Conservation (phyloP, 1,140 invertebrate species). For the Panagrolaimus sp. region DNA sequence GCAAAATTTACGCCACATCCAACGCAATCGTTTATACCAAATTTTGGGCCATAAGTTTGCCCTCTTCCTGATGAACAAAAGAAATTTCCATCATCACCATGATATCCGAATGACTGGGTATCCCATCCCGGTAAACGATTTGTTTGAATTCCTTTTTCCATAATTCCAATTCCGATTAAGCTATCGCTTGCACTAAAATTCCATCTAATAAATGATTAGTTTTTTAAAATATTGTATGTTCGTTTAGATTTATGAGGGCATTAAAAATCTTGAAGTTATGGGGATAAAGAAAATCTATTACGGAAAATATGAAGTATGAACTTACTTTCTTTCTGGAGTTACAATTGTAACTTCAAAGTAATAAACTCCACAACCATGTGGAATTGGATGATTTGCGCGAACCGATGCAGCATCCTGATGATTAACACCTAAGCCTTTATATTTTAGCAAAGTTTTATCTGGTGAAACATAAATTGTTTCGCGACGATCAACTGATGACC, state of each 20-base stretch:
- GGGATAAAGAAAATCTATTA: too few relatives aligned
- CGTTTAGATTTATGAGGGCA: too few relatives aligned
- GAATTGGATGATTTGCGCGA: conserved; percentile 82
- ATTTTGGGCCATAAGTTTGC: conserved; percentile 93
- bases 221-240: too few relatives aligned
- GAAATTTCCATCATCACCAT: conserved; percentile 97
- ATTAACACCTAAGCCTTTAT: conserved; percentile 68
- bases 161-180: conserved; percentile 97
- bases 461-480: neutral
- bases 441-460: neutral
- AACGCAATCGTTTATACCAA: conserved; percentile 89
- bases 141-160: conserved; percentile 88
- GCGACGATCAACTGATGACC: neutral
- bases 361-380: conserved; percentile 91
- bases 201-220: conserved; percentile 1
- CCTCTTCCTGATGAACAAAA: conserved; percentile 93
- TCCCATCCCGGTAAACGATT: conserved; percentile 97
- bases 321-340: conserved; percentile 73
- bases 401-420: conserved; percentile 95
- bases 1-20: conserved; percentile 97
- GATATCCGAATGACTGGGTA: conserved; percentile 97
- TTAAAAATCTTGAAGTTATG: too few relatives aligned
- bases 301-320: neutral
- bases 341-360: conserved; percentile 99
- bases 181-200: conserved; percentile 55